Evolutionary conservation across 2,888 invertebrate genomes (phyloP).

Genomic region (Rotaria macrura): DNA sequence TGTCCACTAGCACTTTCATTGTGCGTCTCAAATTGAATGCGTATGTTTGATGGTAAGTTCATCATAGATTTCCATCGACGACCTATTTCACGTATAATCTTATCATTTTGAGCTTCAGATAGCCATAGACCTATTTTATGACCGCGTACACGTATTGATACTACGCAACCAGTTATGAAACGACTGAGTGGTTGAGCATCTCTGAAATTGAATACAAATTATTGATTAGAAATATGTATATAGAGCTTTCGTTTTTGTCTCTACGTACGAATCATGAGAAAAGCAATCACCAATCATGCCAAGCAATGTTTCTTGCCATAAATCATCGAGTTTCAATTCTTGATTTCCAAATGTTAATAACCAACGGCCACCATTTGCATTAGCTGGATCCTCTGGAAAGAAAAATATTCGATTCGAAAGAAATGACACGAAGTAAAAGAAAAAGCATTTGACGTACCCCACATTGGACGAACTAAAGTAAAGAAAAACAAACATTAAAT

Average conservation of each 20-base stretch:
- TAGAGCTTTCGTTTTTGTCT: too few species aligned
- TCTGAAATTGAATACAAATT: background rate
- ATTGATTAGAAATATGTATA: too few species aligned
- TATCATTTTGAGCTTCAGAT: background rate
- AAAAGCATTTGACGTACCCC: background rate
- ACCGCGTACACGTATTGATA: background rate
- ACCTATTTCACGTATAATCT: background rate
- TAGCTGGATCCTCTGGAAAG: background rate
- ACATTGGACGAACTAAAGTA: conserved; percentile 13
- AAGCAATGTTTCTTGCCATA: conserved; percentile 1
- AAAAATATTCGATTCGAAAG: background rate
- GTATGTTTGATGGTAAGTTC: background rate
- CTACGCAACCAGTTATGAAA: background rate
- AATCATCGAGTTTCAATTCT: background rate
- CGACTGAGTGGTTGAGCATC: background rate
- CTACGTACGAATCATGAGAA: background rate
- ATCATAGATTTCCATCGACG: conserved; percentile 7
- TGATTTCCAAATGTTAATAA: background rate
- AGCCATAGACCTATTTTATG: background rate
- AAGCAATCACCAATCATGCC: conserved; percentile 20
- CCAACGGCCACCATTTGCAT: conserved; percentile 6
- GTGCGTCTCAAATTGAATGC: background rate
- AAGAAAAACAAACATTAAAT: background rate
- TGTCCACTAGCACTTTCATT: background rate
- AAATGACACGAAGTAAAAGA: background rate